phyloP scores from a whole-genome alignment of 2,113 vertebrate species.

The Strigops habroptila region DNA sequence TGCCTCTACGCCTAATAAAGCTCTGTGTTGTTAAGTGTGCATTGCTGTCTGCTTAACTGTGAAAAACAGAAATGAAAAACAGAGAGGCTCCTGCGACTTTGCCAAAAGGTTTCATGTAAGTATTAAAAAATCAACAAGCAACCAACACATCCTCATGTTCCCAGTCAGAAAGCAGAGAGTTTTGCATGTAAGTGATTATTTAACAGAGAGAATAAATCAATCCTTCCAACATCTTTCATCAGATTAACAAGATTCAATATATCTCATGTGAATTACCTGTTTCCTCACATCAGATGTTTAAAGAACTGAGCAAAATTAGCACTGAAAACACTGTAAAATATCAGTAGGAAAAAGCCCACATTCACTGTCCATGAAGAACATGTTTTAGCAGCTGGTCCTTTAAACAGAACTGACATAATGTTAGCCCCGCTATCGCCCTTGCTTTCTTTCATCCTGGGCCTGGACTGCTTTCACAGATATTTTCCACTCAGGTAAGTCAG shows the following conservation, averaged over 20 bases:
- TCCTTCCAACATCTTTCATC: neutral
- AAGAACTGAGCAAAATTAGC: neutral
- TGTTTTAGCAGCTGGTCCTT: neutral
- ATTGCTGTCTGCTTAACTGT: conserved; percentile 24
- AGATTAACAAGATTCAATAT: neutral
- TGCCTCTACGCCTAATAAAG: conserved; percentile 15
- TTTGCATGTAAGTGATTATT: neutral
- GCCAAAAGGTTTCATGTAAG: conserved; percentile 30
- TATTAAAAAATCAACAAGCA: conserved; percentile 20
- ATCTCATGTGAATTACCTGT: neutral
- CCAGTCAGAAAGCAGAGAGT: neutral
- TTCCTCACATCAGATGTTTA: neutral
- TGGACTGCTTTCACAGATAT: fast-evolving
- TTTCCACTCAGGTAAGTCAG: neutral
- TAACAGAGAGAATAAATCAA: neutral
- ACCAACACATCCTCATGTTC: neutral
- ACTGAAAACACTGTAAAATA: neutral
- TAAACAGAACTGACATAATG: neutral
- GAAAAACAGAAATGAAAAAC: conserved; percentile 22
- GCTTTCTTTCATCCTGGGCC: neutral
- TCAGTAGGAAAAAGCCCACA: neutral
- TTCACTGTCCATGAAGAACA: neutral
- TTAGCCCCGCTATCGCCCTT: neutral
- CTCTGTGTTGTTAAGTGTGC: neutral
- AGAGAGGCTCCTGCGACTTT: neutral